Conservation (phyloP, 1,140 invertebrate species). For the Scaptomyza montana region DNA sequence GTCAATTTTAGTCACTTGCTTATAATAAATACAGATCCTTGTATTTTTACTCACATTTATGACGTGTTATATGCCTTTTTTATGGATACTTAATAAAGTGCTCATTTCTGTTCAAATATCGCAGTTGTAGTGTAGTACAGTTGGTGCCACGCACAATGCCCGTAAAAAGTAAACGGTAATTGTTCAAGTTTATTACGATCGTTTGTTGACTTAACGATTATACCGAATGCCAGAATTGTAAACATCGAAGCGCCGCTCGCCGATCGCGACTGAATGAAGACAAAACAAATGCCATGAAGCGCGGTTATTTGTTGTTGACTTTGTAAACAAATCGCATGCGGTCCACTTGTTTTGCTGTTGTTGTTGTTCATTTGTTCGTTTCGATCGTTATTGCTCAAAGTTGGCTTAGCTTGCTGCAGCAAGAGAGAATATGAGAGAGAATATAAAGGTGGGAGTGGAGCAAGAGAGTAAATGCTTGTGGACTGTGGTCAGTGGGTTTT, state of each 20-base stretch:
- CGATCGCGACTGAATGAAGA: conserved; percentile 52
- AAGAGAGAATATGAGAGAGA: not conserved
- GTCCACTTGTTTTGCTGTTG: conserved; percentile 26
- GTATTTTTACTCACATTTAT: conserved; percentile 15
- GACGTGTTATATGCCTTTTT: not conserved
- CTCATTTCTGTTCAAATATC: not conserved
- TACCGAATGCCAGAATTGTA: conserved; percentile 30
- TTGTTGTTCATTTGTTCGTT: not conserved
- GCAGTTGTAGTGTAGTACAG: not conserved
- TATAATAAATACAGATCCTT: not conserved
- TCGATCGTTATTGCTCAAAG: conserved; percentile 5
- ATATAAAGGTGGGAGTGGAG: not conserved
- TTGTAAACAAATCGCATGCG: conserved; percentile 61
- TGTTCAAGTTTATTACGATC: conserved; percentile 14
- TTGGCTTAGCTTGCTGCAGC: not conserved
- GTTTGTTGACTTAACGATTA: conserved; percentile 32
- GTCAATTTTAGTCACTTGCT: not conserved
- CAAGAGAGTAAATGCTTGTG: conserved; percentile 13
- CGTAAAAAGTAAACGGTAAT: conserved; percentile 11
- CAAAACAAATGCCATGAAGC: conserved; percentile 41
- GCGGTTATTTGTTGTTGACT: conserved; percentile 41
- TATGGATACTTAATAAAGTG: not conserved
- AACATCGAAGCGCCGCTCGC: conserved; percentile 58
- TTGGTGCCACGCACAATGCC: conserved; percentile 3
- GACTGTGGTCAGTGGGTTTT: conserved; percentile 37